A percentile compares a stretch with the other conserved stretches of the same genome.
phyloP scores from a whole-genome alignment of 2,797 vertebrate species.

The Gymnoscopelus braueri region DNA sequence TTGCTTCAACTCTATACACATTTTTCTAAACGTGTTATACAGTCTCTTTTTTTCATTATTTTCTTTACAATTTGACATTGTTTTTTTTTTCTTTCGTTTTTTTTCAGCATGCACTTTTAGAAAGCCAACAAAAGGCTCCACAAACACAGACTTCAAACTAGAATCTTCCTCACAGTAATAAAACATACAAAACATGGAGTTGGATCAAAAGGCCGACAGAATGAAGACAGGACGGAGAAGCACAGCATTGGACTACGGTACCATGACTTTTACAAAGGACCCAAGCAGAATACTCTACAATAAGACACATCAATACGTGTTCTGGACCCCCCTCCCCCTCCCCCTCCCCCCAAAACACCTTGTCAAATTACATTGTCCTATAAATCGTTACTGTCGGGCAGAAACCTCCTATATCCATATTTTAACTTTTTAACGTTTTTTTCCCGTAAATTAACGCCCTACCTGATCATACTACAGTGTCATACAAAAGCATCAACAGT shows the following conservation, averaged over 20 bases:
- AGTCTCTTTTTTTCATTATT: slow-evolving; percentile 37
- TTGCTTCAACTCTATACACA: slow-evolving; percentile 78
- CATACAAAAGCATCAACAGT: too few species aligned
- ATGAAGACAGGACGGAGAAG: slow-evolving; percentile 79
- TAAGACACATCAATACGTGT: slow-evolving; percentile 86
- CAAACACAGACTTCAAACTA: slow-evolving; percentile 84
- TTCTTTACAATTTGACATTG: slow-evolving; percentile 79
- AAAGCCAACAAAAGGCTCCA: slow-evolving; percentile 88
- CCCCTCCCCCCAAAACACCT: slow-evolving; percentile 48
- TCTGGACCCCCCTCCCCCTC: slow-evolving; percentile 51
- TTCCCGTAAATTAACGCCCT: too few species aligned
- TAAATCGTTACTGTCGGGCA: slow-evolving; percentile 29
- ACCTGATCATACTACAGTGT: too few species aligned
- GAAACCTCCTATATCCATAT: too few species aligned
- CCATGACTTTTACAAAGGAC: slow-evolving; percentile 76
- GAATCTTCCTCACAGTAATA: slow-evolving; percentile 76
- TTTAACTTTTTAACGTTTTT: too few species aligned
- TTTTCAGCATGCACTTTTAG: slow-evolving; percentile 89
- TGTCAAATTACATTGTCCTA: slow-evolving; percentile 63
- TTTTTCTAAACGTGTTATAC: slow-evolving; percentile 71
- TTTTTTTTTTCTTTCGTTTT: slow-evolving; percentile 44
- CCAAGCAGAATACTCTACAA: slow-evolving; percentile 84
- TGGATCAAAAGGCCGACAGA: slow-evolving; percentile 80
- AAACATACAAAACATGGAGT: slow-evolving; percentile 78
- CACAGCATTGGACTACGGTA: slow-evolving; percentile 77